These are phyloP conservation scores for Hypsopygia costalis DNA, from an alignment of 2,888 invertebrate genomes.

Conservation along the genomic window DNA sequence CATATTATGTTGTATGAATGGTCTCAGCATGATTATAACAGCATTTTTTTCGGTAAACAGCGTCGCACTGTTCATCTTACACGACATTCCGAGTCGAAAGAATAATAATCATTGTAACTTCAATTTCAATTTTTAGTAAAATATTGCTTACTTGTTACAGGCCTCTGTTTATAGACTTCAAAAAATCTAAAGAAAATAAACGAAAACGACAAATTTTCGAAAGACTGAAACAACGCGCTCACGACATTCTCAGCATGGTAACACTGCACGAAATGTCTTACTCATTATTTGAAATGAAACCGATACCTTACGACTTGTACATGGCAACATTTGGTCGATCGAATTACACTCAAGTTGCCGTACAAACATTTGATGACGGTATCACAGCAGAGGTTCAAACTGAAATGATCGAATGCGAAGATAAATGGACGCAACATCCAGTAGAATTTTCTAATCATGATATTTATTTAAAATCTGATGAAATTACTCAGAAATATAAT, in stretches of 20 bases:
- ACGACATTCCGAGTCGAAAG: no score
- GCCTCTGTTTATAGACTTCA: conserved; percentile 61
- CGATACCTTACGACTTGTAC: conserved; percentile 68
- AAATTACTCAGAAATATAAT: conserved; percentile 27
- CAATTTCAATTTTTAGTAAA: no score
- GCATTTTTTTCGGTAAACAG: no score
- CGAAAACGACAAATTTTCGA: conserved; percentile 46
- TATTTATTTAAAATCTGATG: conserved; percentile 32
- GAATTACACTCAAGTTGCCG: conserved; percentile 59
- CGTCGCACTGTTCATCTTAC: no score
- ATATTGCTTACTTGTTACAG: conserved; percentile 34
- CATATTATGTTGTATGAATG: no score
- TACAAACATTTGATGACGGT: conserved; percentile 70
- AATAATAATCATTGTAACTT: no score
- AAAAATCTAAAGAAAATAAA: conserved; percentile 56
- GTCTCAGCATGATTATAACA: no score
- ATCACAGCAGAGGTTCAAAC: conserved; percentile 61
- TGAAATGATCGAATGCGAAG: conserved; percentile 41
- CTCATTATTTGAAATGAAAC: conserved; percentile 67
- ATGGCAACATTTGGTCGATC: conserved; percentile 66
- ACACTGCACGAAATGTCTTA: conserved; percentile 69
- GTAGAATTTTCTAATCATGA: conserved; percentile 57
- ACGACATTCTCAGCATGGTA: conserved; percentile 63
- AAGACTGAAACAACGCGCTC: conserved; percentile 50
- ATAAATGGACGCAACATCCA: conserved; percentile 70